Base-by-base conservation (phyloP, 2,797 vertebrate genomes). In the Myiotriccus ornatus region DNA sequence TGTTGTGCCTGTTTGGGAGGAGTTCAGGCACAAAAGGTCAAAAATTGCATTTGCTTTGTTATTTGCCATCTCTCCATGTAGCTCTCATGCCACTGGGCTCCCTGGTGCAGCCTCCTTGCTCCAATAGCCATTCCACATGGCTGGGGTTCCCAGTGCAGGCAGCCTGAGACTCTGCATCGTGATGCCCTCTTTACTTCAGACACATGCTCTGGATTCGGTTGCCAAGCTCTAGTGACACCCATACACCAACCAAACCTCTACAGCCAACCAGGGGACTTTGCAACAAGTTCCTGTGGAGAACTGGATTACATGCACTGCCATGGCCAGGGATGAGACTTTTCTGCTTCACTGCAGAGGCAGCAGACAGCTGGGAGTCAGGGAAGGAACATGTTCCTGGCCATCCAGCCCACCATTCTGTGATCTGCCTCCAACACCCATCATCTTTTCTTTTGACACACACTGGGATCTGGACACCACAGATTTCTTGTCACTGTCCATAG, bases 381-480 rank as follows among this genome's bases (percentile, higher is more conserved):
- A 49, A 20, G 7, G 62, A 34, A 60, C 24, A 22, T 37, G 30
- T 63, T 50, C 16, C 30, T 3, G n/a, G n/a, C 20, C 37, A 28
- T 23, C 28, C 34, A 64, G 20, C 22, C 53, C 22, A 60, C 24
- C 18, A 2, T 28, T 24, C 46, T 12, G 12, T 0, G 0, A 2
- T 49, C 65, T 49, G 2, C 30, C 47, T 56, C 53, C 39, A 57
- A 17, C 18, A 41, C 9, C 41, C n/a, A 12, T 7, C 34, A 41
- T 3, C 16, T 71, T 60, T 47, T 34, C 71, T 80, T 11, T 52
- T 2, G 37, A 16, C 16, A 22, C 52, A 1, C 1, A 3, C 9
- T 34, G n/a, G 3, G 19, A 21, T 32, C 35, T 30, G 22, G 46
- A 50, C 34, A 84, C 18, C 2, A 27, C 16, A 4, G 27, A 19